Base-by-base conservation (phyloP, 1,140 invertebrate species). In the Cotesia glomerata region DNA sequence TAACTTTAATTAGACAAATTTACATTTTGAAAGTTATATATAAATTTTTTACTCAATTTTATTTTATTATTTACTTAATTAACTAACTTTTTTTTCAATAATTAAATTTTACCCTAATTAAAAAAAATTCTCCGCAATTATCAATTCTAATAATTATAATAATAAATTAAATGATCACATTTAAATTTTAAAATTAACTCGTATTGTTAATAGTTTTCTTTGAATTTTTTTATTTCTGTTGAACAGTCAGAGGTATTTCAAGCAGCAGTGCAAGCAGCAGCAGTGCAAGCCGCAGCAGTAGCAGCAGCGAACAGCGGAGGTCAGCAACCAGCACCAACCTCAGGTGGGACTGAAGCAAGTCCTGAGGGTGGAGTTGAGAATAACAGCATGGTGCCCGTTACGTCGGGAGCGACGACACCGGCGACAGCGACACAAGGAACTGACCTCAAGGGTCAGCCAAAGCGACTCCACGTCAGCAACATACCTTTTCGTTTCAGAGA, bases 401-500 rank as follows among this genome's bases (percentile, higher is more conserved):
- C 87, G 69, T 88, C 88, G 13, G 87, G 88, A 39, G 82, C 88
- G 39, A 87, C 85, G 74, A 88, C 87, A 68, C 86, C 85, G 1
- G 86, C 84, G 1, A 87, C 86, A 64, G 86, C 77, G 49, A 84
- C 84, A 76, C 84, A 86, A 71, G 81, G 80, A 35, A 79, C 78
- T 56, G 86, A 87, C 76, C 79, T 86, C 76, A 91, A 91, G 82
- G 90, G 88, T 77, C 94, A 94, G 85, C 94, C 94, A 52, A 97
- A 96, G 86, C 90, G 94, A 80, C 91, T 96, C 74, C 96, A 97
- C 84, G 97, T 99, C 80, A 99, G 97, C 83, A 99, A 99, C 90
- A 99, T 99, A 91, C 98, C 98, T 76, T 99, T 99, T 90, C 90
- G 97, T 83, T 99, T 98, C 89, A 92, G 97, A 88, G 97, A 99